phyloP scores from a whole-genome alignment of 1,140 invertebrate species.

The Ceratitis capitata region DNA sequence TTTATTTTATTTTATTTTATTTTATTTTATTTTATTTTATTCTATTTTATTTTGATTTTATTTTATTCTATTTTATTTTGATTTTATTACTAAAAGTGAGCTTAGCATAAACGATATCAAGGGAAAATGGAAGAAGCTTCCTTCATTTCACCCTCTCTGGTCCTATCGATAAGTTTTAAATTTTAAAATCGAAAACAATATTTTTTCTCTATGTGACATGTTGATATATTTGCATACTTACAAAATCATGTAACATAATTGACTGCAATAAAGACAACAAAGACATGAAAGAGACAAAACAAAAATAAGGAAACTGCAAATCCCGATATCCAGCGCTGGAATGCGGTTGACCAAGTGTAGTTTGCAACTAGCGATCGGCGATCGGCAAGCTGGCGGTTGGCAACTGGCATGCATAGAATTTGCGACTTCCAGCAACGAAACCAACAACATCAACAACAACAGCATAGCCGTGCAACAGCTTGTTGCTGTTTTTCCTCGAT shows the following conservation, averaged over 20 bases:
- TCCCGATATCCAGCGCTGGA: not conserved
- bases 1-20: no score
- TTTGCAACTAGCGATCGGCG: conserved; percentile 7
- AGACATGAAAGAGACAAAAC: not conserved
- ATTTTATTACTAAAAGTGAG: no score
- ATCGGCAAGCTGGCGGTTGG: not conserved
- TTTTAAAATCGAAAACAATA: no score
- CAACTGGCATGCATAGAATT: conserved; percentile 12
- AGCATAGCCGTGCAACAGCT: no score
- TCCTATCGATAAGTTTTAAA: no score
- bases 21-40: no score
- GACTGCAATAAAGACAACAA: not conserved
- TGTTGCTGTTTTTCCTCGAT: not conserved
- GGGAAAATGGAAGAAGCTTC: no score
- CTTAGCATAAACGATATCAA: no score
- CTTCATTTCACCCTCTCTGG: no score
- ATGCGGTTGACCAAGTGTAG: conserved; percentile 14
- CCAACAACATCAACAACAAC: not conserved
- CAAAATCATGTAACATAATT: not conserved
- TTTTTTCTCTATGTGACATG: no score
- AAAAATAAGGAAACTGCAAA: not conserved
- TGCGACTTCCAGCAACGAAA: not conserved
- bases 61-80: no score
- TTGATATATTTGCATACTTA: not conserved
- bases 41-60: no score